Evolutionary conservation across 2,797 vertebrate species (phyloP).

Genomic region (Adrianichthys oophorus): DNA sequence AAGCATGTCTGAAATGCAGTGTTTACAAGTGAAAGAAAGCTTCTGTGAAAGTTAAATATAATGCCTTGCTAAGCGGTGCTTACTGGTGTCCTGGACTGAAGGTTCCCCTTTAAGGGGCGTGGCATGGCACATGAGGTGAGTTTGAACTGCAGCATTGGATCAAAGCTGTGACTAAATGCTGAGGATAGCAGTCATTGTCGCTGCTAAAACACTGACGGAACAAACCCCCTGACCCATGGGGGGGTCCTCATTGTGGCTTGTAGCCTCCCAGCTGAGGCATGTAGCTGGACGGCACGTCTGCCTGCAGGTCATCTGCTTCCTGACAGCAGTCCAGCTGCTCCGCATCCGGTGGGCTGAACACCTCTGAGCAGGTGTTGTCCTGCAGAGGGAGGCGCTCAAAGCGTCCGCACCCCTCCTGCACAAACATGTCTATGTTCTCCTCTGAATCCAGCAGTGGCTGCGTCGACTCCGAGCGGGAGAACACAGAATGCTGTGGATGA

Average conservation of each 20-base stretch:
- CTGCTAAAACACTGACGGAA: conserved; percentile 5
- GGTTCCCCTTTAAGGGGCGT: too few species aligned
- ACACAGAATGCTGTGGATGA: conserved; percentile 77
- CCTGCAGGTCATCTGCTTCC: conserved; percentile 66
- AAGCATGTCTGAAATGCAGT: too few species aligned
- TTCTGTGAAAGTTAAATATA: too few species aligned
- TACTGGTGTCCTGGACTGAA: too few species aligned
- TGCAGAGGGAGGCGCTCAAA: conserved; percentile 58
- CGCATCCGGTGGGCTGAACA: conserved; percentile 63
- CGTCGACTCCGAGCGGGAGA: conserved; percentile 92
- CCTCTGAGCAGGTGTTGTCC: conserved; percentile 25
- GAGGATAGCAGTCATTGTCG: too few species aligned
- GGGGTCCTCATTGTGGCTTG: conserved; percentile 82
- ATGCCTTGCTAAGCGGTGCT: too few species aligned
- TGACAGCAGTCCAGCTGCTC: conserved; percentile 71
- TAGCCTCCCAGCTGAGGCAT: conserved; percentile 89
- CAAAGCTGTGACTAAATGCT: too few species aligned
- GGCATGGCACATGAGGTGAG: too few species aligned
- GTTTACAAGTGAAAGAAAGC: too few species aligned
- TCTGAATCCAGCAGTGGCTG: conserved; percentile 93
- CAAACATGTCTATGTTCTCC: conserved; percentile 79
- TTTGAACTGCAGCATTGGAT: too few species aligned
- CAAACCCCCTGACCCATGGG: background rate
- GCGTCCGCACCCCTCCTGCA: conserved; percentile 59
- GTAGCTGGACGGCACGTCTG: conserved; percentile 68